Percentiles rank a stretch among this genome's conserved stretches.
Conservation (phyloP, 2,113 vertebrate species). For the Colaptes auratus region DNA sequence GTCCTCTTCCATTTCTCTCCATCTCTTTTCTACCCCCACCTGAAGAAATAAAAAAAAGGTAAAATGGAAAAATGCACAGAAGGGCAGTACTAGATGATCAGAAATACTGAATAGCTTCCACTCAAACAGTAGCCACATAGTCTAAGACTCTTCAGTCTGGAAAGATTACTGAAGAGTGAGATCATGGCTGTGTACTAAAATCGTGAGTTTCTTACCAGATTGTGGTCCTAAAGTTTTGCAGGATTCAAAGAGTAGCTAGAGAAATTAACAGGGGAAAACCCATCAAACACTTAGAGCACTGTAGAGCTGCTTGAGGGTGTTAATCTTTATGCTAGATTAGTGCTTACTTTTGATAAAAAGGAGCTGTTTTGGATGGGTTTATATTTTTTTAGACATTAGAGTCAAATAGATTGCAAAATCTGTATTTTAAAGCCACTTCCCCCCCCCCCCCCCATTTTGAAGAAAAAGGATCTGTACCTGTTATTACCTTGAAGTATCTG, state of each 20-base stretch:
- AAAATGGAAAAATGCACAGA: not conserved
- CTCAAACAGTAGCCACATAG: not conserved
- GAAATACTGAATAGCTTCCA: not conserved
- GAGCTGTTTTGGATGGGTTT: not conserved
- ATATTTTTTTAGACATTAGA: not conserved
- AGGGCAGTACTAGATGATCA: not conserved
- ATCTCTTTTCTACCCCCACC: not conserved
- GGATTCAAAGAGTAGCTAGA: not conserved
- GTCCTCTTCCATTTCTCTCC: not conserved
- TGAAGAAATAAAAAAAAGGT: not conserved
- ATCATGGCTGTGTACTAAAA: not conserved
- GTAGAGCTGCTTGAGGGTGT: not conserved
- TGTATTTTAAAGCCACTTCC: not conserved
- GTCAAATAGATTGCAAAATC: not conserved
- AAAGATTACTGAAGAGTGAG: not conserved
- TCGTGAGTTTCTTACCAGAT: not conserved
- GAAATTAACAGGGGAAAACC: not conserved
- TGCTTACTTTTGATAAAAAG: not conserved
- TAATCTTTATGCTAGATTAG: not conserved
- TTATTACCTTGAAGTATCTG: not conserved
- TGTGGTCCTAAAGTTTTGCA: not conserved
- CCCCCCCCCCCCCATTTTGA: no score
- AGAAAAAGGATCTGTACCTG: not conserved
- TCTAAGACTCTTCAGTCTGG: not conserved
- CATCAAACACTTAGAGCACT: not conserved